These are phyloP conservation scores for Streptopelia turtur DNA, from an alignment of 2,797 vertebrate species.

Conservation along the genomic window DNA sequence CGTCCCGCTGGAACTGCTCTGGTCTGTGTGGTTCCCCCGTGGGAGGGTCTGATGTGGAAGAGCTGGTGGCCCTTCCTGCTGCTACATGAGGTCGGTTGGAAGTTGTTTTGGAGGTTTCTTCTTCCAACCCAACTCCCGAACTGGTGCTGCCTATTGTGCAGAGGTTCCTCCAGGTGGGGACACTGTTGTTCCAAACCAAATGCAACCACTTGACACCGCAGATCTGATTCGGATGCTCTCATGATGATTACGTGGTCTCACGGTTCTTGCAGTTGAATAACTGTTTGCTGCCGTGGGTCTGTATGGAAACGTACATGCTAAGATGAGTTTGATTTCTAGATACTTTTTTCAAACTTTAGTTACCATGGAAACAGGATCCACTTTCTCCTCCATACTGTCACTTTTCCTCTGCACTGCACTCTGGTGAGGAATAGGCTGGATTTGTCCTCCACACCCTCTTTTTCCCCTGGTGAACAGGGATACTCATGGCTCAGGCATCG, in stretches of 20 bases:
- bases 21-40: neutral
- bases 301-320: neutral
- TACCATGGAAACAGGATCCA: conserved; percentile 51
- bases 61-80: neutral
- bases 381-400: neutral
- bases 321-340: conserved; percentile 16
- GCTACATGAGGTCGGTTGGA: neutral
- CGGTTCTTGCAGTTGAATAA: neutral
- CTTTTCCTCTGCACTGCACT: neutral
- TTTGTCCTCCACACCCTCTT: neutral
- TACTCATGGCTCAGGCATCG: neutral
- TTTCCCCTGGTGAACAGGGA: neutral
- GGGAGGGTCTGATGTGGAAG: neutral
- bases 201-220: neutral
- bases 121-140: neutral
- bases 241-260: accelerated
- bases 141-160: neutral
- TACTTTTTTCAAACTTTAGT: conserved; percentile 57
- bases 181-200: conserved; percentile 36
- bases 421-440: neutral
- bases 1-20: neutral
- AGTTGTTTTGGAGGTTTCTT: neutral
- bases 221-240: neutral
- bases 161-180: conserved; percentile 39
- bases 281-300: neutral